Percentiles rank a stretch among this genome's conserved stretches.
phyloP scores from a whole-genome alignment of 2,888 invertebrate genomes.

The Eupithecia dodoneata region DNA sequence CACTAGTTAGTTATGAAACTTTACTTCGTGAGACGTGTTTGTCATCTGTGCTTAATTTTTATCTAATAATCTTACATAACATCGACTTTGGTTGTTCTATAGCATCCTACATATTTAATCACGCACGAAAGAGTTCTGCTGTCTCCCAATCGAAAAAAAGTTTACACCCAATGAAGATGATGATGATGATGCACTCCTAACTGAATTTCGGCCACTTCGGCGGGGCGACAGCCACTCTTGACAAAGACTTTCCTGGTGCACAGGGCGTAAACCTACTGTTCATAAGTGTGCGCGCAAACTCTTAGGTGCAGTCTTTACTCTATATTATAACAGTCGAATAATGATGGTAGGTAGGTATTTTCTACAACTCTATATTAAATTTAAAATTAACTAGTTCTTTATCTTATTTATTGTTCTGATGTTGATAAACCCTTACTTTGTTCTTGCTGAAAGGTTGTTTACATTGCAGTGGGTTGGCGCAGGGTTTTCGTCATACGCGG shows the following conservation, averaged over 20 bases:
- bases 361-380: background rate
- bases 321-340: background rate
- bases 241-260: no score
- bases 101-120: background rate
- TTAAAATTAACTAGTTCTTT: background rate
- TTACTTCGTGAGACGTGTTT: background rate
- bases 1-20: background rate
- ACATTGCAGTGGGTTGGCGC: slow-evolving; percentile 18
- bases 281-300: no score
- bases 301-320: no score
- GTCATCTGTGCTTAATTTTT: no score
- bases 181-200: no score
- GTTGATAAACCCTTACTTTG: background rate
- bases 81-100: background rate
- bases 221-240: background rate
- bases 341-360: background rate
- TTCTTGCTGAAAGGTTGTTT: background rate
- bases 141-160: background rate
- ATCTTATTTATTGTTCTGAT: background rate
- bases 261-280: no score
- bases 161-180: no score
- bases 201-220: no score
- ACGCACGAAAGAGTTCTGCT: background rate
- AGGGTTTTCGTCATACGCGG: slow-evolving; percentile 59
- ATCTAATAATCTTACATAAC: background rate